Evolutionary conservation across 1,140 invertebrate species (phyloP).

Genomic region (Drosophila oshimai): DNA sequence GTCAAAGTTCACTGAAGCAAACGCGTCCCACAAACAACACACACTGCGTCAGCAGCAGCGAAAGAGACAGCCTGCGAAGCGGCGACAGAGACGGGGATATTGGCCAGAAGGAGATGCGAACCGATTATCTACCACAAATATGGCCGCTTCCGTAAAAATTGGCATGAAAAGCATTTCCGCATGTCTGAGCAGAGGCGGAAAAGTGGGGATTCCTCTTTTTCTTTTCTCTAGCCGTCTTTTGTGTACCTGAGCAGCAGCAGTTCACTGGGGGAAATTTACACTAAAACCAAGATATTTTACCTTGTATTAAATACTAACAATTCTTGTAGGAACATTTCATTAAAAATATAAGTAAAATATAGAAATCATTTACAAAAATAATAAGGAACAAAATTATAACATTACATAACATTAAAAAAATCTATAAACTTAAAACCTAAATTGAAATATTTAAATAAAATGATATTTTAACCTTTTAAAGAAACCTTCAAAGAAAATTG

Average conservation of each 20-base stretch:
- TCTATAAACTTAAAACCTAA: too few species aligned
- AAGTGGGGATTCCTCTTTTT: neutral
- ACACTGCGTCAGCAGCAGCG: slow-evolving; percentile 45
- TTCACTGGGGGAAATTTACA: neutral
- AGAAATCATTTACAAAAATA: too few species aligned
- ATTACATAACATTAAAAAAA: too few species aligned
- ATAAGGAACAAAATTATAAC: too few species aligned
- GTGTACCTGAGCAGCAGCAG: neutral
- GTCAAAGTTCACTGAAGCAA: slow-evolving; percentile 62
- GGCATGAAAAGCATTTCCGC: slow-evolving; percentile 63
- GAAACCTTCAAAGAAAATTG: neutral
- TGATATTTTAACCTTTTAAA: too few species aligned
- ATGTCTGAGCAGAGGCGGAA: slow-evolving; percentile 40
- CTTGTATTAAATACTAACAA: neutral
- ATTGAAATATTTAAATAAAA: too few species aligned
- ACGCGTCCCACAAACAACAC: slow-evolving; percentile 1
- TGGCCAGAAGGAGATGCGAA: slow-evolving; percentile 26
- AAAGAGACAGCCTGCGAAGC: neutral
- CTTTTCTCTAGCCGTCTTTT: neutral
- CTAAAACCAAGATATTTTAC: neutral
- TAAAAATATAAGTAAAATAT: too few species aligned
- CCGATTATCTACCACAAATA: slow-evolving; percentile 77
- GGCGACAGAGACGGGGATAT: neutral
- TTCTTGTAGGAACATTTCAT: too few species aligned
- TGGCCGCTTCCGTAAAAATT: slow-evolving; percentile 60